Evolutionary conservation across 2,113 vertebrate species (phyloP), one percentile per base, ranked within the genome.

Genomic region (Gambusia holbrooki): DNA sequence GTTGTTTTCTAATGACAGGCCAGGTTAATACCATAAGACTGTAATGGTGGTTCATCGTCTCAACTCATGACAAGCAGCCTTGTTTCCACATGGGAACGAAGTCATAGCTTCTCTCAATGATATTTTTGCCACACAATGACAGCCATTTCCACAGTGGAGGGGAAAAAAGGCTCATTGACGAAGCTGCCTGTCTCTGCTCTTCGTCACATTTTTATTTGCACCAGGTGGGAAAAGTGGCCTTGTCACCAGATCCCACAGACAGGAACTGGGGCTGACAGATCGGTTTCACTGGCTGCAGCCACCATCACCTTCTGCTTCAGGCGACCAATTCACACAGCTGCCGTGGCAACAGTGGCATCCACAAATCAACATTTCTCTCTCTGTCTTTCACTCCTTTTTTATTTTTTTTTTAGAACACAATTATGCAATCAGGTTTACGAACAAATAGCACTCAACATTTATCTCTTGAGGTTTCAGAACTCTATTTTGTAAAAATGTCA

Each of bases 201-300:
- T 58, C 42, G 54, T 74, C 76, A 68, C 80, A 72, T 81, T 75
- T 51, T 84, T 73, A 84, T 84, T 88, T 83, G 76, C 84, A 83
- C 81, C 81, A 76, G 75, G 73, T 86, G 72, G 72, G 73, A 78
- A 74, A 82, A 62, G 65, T 10, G 62, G 76, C 77, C 79, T 71
- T 84, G 90, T 85, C 84, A 89, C 77, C 81, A 86, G 84, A 90
- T 86, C 86, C 82, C 77, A 72, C 81, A 61, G 71, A 87, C 74
- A 85, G 78, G 84, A 92, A 86, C 79, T 83, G 60, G 58, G 82
- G 37, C 84, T 85, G 84, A 90, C 66, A 74, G 82, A 89, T 90
- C 76, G 48, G 86, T 87, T 90, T 87, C 87, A 77, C 35, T 66
- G 30, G 71, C 83, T 72, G 62, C 74, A 77, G 33, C 54, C 19